These are phyloP conservation scores for Chironomus tentans DNA, from an alignment of 2,888 invertebrate species.

Conservation along the genomic window DNA sequence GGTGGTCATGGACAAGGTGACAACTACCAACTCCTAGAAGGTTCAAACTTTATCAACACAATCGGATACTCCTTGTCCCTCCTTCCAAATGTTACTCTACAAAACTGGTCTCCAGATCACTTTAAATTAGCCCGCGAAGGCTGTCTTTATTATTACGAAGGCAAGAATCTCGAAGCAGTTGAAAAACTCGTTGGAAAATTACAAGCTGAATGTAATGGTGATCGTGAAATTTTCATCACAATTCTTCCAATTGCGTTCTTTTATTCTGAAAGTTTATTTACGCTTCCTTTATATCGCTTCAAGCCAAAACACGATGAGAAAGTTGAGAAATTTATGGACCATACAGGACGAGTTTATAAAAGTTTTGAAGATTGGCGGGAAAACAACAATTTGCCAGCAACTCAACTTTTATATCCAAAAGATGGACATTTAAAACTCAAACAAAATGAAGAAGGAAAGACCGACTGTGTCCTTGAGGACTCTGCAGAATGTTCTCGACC, in stretches of 20 bases:
- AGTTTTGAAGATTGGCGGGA: conserved; percentile 8
- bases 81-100: neutral
- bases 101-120: conserved; percentile 9
- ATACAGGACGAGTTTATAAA: conserved; percentile 16
- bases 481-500: conserved; percentile 10
- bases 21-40: neutral
- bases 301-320: conserved; percentile 4
- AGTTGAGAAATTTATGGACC: conserved; percentile 16
- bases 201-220: neutral
- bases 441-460: neutral
- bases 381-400: conserved; percentile 12
- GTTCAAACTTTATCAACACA: conserved; percentile 4
- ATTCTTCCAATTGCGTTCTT: conserved; percentile 11
- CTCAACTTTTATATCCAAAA: conserved; percentile 5
- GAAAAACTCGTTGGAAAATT: conserved; percentile 1
- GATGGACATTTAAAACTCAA: conserved; percentile 15
- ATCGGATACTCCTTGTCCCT: conserved; percentile 14
- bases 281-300: conserved; percentile 16
- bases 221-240: conserved; percentile 4
- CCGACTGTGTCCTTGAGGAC: neutral
- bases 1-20: conserved; percentile 7
- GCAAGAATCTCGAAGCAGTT: conserved; percentile 4
- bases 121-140: conserved; percentile 5
- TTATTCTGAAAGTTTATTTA: conserved; percentile 2
- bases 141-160: conserved; percentile 3